phyloP scores from a whole-genome alignment of 2,888 invertebrate genomes.

The Steromphala cineraria region DNA sequence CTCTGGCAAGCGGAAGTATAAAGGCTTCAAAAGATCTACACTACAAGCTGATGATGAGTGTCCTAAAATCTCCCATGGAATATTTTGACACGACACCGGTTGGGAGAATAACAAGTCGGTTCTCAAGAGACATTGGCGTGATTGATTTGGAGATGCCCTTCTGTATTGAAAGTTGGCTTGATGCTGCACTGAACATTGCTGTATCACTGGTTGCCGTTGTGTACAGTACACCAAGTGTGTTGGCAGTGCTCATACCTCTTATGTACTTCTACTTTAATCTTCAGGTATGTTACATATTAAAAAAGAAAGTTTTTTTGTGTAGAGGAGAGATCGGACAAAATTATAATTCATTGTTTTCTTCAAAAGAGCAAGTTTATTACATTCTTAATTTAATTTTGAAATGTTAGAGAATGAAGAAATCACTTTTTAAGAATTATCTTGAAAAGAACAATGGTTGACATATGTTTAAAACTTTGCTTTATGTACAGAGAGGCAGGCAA shows the following conservation, averaged over 20 bases:
- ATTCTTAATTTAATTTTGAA: too few species aligned
- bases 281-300: background rate
- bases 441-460: too few species aligned
- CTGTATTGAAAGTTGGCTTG: background rate
- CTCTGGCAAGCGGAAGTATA: background rate
- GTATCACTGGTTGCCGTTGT: background rate
- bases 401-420: too few species aligned
- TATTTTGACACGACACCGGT: conserved; percentile 7
- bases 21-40: background rate
- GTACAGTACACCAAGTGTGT: background rate
- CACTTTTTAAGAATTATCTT: too few species aligned
- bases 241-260: background rate
- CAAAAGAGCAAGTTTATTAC: too few species aligned
- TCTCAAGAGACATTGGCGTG: background rate
- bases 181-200: background rate
- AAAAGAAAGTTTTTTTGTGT: too few species aligned
- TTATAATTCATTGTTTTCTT: too few species aligned
- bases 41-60: background rate
- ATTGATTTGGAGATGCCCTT: background rate
- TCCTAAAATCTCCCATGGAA: conserved; percentile 4
- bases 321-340: too few species aligned
- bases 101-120: background rate
- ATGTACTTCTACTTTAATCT: background rate
- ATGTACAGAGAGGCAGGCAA: too few species aligned
- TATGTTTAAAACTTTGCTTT: too few species aligned